Evolutionary conservation across 1,140 invertebrate species (phyloP).

Genomic region (Aphelinus certus): DNA sequence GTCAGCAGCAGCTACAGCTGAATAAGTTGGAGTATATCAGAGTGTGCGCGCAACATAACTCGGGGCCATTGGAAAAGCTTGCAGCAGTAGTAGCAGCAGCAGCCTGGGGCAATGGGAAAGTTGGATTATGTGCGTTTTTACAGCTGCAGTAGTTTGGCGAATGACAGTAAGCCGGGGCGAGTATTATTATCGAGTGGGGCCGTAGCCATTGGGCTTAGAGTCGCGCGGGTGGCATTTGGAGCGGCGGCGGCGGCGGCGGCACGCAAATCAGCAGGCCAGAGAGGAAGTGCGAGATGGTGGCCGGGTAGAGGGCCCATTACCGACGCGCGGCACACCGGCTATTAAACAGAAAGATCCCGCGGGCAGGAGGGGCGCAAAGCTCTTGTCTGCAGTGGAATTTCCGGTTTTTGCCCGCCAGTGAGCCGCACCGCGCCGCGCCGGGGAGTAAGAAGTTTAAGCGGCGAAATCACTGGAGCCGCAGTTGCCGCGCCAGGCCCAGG

Average conservation of each 20-base stretch:
- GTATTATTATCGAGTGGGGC: neutral
- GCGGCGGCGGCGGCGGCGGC: neutral
- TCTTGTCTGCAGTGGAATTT: slow-evolving; percentile 16
- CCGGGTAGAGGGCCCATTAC: too few relatives aligned
- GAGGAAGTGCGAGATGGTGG: neutral
- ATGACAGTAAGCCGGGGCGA: neutral
- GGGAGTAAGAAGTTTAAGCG: too few relatives aligned
- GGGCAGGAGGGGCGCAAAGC: slow-evolving; percentile 11
- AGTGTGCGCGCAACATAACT: too few relatives aligned
- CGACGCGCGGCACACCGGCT: slow-evolving; percentile 26
- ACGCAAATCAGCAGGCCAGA: slow-evolving; percentile 8
- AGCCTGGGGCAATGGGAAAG: neutral
- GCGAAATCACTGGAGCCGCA: neutral
- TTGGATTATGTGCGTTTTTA: slow-evolving; percentile 15
- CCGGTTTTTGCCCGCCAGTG: slow-evolving; percentile 17
- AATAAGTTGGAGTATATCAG: too few relatives aligned
- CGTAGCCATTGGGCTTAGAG: slow-evolving; percentile 5
- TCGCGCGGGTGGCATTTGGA: neutral
- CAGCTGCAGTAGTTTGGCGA: slow-evolving; percentile 1
- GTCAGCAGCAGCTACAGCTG: too few relatives aligned
- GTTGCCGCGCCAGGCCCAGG: neutral
- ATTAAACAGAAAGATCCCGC: slow-evolving; percentile 42
- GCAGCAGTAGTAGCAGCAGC: neutral
- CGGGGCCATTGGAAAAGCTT: neutral
- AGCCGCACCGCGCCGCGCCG: too few relatives aligned